Base-by-base conservation (phyloP, 2,113 vertebrate genomes). In the Siniperca knerii region DNA sequence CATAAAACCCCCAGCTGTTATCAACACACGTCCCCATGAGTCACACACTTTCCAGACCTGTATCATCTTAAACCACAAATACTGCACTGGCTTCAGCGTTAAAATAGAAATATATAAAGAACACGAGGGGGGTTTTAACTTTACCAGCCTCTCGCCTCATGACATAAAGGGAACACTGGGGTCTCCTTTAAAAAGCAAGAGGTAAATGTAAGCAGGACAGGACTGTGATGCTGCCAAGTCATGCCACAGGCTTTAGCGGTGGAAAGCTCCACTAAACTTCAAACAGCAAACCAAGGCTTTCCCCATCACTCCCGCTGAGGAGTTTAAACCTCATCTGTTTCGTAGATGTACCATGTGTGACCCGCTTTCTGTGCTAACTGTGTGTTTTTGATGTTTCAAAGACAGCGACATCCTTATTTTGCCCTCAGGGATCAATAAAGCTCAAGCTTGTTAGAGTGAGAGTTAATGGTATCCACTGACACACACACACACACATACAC, bases 11-110 rank as follows among this genome's bases (percentile, higher is more conserved):
- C 65, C 57, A 25, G 8, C 75, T 67, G 73, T 74, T 75, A 55
- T 75, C 58, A 75, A 65, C 18, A 12, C 40, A 61, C 9, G 60
- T 82, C 85, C 70, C 50, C 42, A 46, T 90, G 79, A 91, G 76
- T 90, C 87, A 89, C 57, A 50, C 85, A 90, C 55, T 90, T 93
- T 94, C 87, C 88, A 89, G 20, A 40, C 42, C 2, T 58, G 67
- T 77, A 73, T 88, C 84, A 72, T 81, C 44, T 64, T 37, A 25
- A 77, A 61, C 57, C 40, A 54, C 48, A 75, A 37, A 70, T 29
- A 33, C 52, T 37, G 48, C 48, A 65, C 37, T 35, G 10, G 54
- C 33, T 60, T 67, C 4, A 65, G 50, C 55, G n/a, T 58, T 44
- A 37, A 73, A 77, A 84, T 72, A 82, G 40, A 77, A 69, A 33